Base-by-base conservation (phyloP, 2,113 vertebrate species). In the Corythaixoides concolor region DNA sequence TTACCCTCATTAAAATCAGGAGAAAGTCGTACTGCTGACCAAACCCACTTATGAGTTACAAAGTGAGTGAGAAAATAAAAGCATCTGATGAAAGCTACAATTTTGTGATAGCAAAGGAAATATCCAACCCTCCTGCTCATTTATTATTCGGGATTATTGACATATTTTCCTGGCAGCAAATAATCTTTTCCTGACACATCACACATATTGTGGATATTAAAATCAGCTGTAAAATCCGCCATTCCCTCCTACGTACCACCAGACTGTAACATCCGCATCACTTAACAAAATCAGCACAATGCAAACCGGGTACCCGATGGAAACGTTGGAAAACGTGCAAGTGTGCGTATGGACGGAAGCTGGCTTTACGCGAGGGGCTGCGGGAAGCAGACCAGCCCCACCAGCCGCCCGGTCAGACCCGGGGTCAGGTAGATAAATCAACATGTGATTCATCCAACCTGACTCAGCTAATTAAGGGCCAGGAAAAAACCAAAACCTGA, bases 91-190 rank as follows among this genome's bases (percentile, higher is more conserved):
- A 87, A 95, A 95, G 66, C 69, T 11, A 72, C 45, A 43, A 69
- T 93, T 89, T 72, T 90, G 47, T 62, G 37, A 94, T 79, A 92
- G 85, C 53, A 80, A 94, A 89, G 85, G 88, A 92, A 97, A 93
- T 79, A 86, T 72, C 66, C 17, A 18, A 33, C 73, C 90, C 83
- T 83, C 43, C 59, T 15, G 30, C 56, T 90, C 70, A 85, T 81
- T 94, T 94, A 67, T 90, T 93, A 90, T 81, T 95, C 2, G 8
- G 50, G 89, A 94, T 95, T 95, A 96, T 79, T 66, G 60, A 86
- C 92, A 55, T 78, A 76, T 94, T 94, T 93, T 93, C 87, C 89
- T 95, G 81, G 84, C 91, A 97, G 78, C 45, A 96, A 88, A 93
- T 78, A 89, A 94, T 80, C 88, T 92, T 82, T 82, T 90, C 85